These are phyloP conservation scores for Haplochromis vanheusdeni DNA, from an alignment of 2,113 vertebrate genomes.

Conservation along the genomic window DNA sequence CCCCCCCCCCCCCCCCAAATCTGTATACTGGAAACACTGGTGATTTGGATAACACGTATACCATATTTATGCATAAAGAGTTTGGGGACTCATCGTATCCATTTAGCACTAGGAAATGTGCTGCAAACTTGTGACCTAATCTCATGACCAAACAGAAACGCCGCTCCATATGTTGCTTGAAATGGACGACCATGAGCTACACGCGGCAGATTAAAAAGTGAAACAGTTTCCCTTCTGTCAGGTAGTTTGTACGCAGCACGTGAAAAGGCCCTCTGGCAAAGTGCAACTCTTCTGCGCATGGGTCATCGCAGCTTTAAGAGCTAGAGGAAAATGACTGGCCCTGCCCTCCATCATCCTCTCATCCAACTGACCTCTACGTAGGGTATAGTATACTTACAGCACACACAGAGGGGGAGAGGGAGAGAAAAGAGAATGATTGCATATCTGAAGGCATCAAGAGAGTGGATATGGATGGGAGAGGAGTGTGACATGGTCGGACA, in stretches of 20 bases:
- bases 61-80: background rate
- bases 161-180: background rate
- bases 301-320: conserved; percentile 54
- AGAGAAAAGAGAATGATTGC: conserved; percentile 44
- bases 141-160: background rate
- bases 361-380: conserved; percentile 55
- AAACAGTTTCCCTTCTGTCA: conserved; percentile 34
- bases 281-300: conserved; percentile 50
- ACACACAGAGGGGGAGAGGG: background rate
- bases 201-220: conserved; percentile 7
- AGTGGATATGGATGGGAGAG: conserved; percentile 35
- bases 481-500: conserved; percentile 48
- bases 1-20: accelerated
- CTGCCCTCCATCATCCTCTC: conserved; percentile 62
- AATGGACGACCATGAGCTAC: background rate
- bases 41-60: background rate
- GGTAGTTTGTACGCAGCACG: conserved; percentile 21
- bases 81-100: background rate
- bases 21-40: background rate
- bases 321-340: conserved; percentile 47
- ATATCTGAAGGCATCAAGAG: conserved; percentile 53
- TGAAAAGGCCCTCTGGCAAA: conserved; percentile 36
- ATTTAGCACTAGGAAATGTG: background rate
- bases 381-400: conserved; percentile 51
- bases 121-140: background rate